Conservation (phyloP, 2,113 vertebrate genomes). For the Rhinoderma darwinii region DNA sequence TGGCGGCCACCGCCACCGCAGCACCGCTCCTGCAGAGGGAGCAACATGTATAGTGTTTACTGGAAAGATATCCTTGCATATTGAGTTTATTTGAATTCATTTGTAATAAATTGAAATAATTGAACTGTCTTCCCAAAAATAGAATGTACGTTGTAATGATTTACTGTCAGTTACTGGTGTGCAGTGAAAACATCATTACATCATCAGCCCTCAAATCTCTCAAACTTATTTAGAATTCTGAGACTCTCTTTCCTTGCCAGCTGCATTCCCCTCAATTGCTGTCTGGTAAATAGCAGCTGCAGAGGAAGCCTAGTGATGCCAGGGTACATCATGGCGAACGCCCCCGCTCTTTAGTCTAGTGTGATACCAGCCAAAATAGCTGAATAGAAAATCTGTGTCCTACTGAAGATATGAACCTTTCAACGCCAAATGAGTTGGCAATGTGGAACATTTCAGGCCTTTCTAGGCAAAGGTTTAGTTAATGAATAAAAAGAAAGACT, state of each 20-base stretch:
- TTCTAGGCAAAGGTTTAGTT: constrained; percentile 34
- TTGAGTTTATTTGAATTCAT: neutral
- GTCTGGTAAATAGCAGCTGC: constrained; percentile 81
- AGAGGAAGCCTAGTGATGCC: constrained; percentile 77
- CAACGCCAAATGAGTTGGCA: constrained; percentile 46
- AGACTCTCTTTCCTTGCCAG: constrained; percentile 66
- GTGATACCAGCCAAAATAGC: constrained; percentile 59
- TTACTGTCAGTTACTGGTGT: constrained; percentile 28
- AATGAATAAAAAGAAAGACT: constrained; percentile 38
- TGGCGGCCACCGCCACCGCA: no score
- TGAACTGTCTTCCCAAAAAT: constrained; percentile 16
- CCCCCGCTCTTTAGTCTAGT: constrained; percentile 59
- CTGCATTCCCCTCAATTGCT: constrained; percentile 72
- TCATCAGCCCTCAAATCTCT: constrained; percentile 66
- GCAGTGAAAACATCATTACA: constrained; percentile 60
- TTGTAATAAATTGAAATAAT: constrained; percentile 20
- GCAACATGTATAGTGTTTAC: neutral
- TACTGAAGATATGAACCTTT: constrained; percentile 37
- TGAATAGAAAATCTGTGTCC: constrained; percentile 42
- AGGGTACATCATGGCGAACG: constrained; percentile 69
- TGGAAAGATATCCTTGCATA: neutral
- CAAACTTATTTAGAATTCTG: constrained; percentile 66
- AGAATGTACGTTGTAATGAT: constrained; percentile 3
- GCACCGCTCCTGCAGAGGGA: no score
- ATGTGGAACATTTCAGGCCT: neutral